These are phyloP conservation scores for Eutolmus rufibarbis DNA, from an alignment of 2,888 invertebrate species.

Conservation along the genomic window DNA sequence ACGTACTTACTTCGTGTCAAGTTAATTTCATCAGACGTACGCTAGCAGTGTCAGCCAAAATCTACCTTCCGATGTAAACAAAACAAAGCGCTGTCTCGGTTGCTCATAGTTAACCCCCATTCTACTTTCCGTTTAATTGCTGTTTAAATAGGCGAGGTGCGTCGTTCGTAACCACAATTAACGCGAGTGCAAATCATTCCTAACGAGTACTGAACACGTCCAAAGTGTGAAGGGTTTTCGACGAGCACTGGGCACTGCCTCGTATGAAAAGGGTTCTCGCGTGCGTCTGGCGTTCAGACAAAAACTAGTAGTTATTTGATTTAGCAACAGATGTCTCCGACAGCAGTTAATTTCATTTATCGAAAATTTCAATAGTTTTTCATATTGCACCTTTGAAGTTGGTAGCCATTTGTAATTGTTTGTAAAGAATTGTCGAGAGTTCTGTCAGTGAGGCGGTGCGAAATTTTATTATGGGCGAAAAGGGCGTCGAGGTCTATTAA, in stretches of 20 bases:
- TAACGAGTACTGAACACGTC: not conserved
- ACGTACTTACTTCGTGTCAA: not conserved
- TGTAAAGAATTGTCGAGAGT: conserved; percentile 31
- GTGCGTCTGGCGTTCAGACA: not conserved
- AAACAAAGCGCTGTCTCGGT: not conserved
- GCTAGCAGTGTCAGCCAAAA: not conserved
- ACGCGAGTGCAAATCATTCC: not conserved
- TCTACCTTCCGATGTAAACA: not conserved
- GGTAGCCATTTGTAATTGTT: conserved; percentile 39
- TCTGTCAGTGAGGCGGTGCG: conserved; percentile 10
- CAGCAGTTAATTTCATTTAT: not conserved
- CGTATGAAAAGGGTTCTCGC: not conserved
- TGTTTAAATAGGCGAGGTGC: not conserved
- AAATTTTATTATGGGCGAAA: not conserved
- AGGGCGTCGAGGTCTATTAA: not conserved
- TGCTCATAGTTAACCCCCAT: not conserved
- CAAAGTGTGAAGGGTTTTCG: not conserved
- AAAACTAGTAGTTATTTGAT: not conserved
- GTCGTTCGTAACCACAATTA: not conserved
- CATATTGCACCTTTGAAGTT: not conserved
- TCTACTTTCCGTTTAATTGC: not conserved
- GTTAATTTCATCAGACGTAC: not conserved
- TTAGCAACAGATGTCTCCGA: not conserved
- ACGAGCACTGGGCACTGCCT: not conserved
- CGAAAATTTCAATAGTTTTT: not conserved